Percentiles rank a stretch among this genome's conserved stretches.
phyloP scores from a whole-genome alignment of 2,797 vertebrate genomes.

The Sebastes minor region DNA sequence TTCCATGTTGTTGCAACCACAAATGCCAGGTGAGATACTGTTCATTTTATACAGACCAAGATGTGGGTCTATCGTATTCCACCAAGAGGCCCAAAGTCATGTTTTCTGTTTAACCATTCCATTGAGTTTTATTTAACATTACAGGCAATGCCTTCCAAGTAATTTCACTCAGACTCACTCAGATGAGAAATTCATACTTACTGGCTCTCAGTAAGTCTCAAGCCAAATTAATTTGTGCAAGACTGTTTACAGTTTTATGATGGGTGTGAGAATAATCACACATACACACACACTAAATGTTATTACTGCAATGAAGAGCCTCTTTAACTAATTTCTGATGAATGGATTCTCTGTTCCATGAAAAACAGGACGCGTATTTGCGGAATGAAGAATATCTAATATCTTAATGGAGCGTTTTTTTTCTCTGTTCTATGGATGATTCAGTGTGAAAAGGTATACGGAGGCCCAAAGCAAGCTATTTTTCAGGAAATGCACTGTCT shows the following conservation, averaged over 20 bases:
- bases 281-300: constrained; percentile 6
- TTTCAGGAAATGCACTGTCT: constrained; percentile 57
- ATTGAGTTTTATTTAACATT: constrained; percentile 10
- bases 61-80: neutral
- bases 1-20: neutral
- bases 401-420: neutral
- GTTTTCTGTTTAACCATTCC: neutral
- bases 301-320: constrained; percentile 24
- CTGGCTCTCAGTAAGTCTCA: constrained; percentile 16
- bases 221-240: constrained; percentile 33
- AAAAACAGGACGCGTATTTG: neutral
- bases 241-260: constrained; percentile 35
- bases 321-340: constrained; percentile 36
- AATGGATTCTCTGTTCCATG: constrained; percentile 8
- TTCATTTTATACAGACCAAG: neutral
- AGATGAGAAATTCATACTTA: constrained; percentile 35
- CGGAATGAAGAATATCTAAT: neutral
- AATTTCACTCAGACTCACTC: constrained; percentile 14
- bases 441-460: constrained; percentile 10
- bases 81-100: neutral
- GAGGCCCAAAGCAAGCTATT: constrained; percentile 38
- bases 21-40: neutral
- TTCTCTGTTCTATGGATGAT: constrained; percentile 6
- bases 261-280: constrained; percentile 13
- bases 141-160: neutral